phyloP scores from a whole-genome alignment of 2,888 invertebrate species.

The Pyralis farinalis region DNA sequence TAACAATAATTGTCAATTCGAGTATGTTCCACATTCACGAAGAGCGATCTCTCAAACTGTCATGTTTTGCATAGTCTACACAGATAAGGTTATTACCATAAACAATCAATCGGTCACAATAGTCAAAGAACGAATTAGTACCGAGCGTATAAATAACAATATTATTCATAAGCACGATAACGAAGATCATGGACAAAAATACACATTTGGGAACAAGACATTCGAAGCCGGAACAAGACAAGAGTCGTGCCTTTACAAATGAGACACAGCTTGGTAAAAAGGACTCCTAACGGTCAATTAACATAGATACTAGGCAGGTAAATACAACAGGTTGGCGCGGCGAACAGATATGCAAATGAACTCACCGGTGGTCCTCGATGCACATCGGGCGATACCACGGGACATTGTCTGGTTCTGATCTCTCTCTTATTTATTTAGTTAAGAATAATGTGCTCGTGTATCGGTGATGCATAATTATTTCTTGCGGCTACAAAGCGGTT shows the following conservation, averaged over 20 bases:
- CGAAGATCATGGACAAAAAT: conserved; percentile 2
- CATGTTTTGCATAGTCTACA: conserved; percentile 5
- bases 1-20: conserved; percentile 4
- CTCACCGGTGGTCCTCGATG: conserved; percentile 59
- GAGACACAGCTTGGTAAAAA: conserved; percentile 33
- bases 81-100: conserved; percentile 5
- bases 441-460: not conserved
- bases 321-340: conserved; percentile 38
- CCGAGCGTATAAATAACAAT: conserved; percentile 3
- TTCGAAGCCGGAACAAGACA: conserved; percentile 16
- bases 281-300: conserved; percentile 50
- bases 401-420: conserved; percentile 30
- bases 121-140: not conserved
- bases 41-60: no score
- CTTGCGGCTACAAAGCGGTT: not conserved
- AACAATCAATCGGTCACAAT: conserved; percentile 3
- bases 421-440: conserved; percentile 12
- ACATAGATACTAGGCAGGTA: conserved; percentile 42
- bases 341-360: conserved; percentile 56
- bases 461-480: conserved; percentile 3
- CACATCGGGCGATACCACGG: conserved; percentile 24
- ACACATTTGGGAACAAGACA: conserved; percentile 4
- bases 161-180: conserved; percentile 7
- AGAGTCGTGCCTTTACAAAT: conserved; percentile 19
- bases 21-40: conserved; percentile 1